phyloP scores from a whole-genome alignment of 2,113 vertebrate species.

The cattle (Bos taurus) region DNA sequence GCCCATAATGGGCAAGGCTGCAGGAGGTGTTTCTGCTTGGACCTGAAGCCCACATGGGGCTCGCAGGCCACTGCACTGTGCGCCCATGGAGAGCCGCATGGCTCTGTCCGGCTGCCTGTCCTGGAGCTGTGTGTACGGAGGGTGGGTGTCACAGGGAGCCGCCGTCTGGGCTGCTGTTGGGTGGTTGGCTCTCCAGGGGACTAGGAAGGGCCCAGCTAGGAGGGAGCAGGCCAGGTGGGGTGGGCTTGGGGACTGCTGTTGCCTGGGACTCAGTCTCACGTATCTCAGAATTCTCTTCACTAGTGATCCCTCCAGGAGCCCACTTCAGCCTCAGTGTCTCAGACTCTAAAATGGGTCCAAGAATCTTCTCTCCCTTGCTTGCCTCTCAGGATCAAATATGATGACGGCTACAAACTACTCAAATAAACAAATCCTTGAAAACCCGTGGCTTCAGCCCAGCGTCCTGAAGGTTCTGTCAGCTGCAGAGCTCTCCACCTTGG shows the following conservation, averaged over 20 bases:
- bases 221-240: not conserved
- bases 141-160: not conserved
- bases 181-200: not conserved
- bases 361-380: conserved; percentile 56
- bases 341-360: conserved; percentile 19
- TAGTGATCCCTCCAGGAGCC: not conserved
- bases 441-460: not conserved
- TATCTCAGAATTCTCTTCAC: not conserved
- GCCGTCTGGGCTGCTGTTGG: not conserved
- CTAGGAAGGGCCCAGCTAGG: not conserved
- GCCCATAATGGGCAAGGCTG: not conserved
- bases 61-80: not conserved
- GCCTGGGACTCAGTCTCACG: fast-evolving
- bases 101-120: not conserved
- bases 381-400: conserved; percentile 66
- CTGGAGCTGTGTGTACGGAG: not conserved
- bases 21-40: not conserved
- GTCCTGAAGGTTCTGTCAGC: not conserved
- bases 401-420: conserved; percentile 66
- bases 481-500: not conserved
- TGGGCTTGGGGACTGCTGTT: not conserved
- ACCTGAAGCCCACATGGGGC: not conserved
- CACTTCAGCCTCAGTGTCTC: not conserved
- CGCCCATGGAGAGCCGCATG: fast-evolving
- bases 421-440: conserved; percentile 61